Conservation (phyloP, 2,888 invertebrate species). For the Tholera decimalis region DNA sequence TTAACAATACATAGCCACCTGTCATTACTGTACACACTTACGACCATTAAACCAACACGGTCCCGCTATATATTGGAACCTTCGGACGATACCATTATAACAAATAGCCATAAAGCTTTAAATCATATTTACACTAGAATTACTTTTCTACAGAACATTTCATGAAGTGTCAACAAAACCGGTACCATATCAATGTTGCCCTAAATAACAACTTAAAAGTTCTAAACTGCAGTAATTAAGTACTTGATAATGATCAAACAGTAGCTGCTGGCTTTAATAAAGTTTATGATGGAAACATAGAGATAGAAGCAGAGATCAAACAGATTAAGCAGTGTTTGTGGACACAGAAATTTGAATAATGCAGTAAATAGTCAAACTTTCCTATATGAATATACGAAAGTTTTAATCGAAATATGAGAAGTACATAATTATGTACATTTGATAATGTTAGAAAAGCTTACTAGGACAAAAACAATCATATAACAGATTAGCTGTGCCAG, state of each 20-base stretch:
- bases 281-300: conserved; percentile 58
- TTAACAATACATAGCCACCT: conserved; percentile 56
- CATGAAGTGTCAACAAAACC: conserved; percentile 27
- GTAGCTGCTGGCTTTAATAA: conserved; percentile 54
- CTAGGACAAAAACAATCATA: background rate
- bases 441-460: background rate
- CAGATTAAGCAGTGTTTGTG: conserved; percentile 55
- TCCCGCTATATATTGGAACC: conserved; percentile 40
- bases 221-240: conserved; percentile 53
- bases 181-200: conserved; percentile 44
- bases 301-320: conserved; percentile 52
- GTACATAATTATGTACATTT: background rate
- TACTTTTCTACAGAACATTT: conserved; percentile 11
- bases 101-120: conserved; percentile 16
- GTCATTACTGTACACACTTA: conserved; percentile 55
- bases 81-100: conserved; percentile 35
- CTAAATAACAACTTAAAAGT: conserved; percentile 45
- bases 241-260: conserved; percentile 54
- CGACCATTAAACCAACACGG: conserved; percentile 44
- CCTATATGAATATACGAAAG: conserved; percentile 6
- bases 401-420: conserved; percentile 36
- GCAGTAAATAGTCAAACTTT: conserved; percentile 30
- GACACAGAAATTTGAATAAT: conserved; percentile 39
- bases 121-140: conserved; percentile 4
- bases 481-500: too few species aligned